phyloP scores from a whole-genome alignment of 2,113 vertebrate species.

The Anhinga rufa region DNA sequence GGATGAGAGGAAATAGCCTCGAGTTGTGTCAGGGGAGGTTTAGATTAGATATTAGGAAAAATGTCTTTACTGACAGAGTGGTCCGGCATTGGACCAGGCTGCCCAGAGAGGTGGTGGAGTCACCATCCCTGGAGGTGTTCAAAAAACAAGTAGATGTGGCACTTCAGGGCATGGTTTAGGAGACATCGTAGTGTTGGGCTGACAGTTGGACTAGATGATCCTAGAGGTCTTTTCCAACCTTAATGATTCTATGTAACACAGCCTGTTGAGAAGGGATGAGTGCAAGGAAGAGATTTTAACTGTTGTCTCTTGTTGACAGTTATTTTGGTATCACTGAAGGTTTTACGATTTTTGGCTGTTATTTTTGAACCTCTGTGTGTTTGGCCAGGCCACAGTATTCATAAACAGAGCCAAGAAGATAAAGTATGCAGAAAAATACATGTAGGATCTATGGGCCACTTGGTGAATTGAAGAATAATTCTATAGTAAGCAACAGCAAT shows the following conservation, averaged over 20 bases:
- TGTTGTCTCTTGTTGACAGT: not conserved
- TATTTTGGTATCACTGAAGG: not conserved
- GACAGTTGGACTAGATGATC: no score
- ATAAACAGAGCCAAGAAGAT: not conserved
- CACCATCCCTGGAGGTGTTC: no score
- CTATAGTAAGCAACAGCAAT: not conserved
- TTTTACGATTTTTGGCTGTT: not conserved
- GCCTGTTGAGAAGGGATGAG: not conserved
- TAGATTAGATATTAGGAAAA: no score
- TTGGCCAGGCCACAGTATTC: not conserved
- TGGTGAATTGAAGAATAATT: not conserved
- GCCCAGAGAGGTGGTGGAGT: no score
- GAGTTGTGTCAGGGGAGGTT: no score
- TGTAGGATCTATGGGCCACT: not conserved
- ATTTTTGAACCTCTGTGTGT: not conserved
- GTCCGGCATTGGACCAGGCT: no score
- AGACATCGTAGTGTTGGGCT: no score
- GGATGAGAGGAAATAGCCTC: no score
- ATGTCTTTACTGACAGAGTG: no score
- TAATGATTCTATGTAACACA: not conserved
- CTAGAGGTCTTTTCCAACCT: no score
- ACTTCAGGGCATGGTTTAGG: no score
- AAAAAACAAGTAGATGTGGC: no score
- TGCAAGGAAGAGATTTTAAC: not conserved
- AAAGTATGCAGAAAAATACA: not conserved